These are phyloP conservation scores for Boulengeromyrus knoepffleri DNA, from an alignment of 2,113 vertebrate species.

Conservation along the genomic window DNA sequence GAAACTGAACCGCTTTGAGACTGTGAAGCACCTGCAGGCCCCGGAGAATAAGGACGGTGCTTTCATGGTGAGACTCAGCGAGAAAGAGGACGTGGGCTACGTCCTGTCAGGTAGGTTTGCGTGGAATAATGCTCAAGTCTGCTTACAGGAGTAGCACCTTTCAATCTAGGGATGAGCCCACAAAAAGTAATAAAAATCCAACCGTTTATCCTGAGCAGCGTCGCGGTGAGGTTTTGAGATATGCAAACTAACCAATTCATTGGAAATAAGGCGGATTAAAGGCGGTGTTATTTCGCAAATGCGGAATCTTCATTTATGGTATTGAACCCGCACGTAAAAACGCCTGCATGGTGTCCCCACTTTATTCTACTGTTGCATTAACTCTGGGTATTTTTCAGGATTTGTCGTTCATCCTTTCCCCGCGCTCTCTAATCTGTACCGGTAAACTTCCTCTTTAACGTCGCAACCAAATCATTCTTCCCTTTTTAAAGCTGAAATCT, in stretches of 20 bases:
- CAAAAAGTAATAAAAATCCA: not conserved
- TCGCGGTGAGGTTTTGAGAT: not conserved
- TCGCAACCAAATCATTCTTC: not conserved
- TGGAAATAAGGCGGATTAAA: not conserved
- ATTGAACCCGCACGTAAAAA: not conserved
- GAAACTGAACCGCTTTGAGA: conserved; percentile 60
- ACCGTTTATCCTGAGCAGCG: not conserved
- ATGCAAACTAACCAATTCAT: not conserved
- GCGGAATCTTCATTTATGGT: not conserved
- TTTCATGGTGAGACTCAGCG: conserved; percentile 67
- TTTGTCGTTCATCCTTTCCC: not conserved
- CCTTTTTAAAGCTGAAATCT: not conserved
- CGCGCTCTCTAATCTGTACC: not conserved
- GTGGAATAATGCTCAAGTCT: not conserved
- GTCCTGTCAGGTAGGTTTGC: conserved; percentile 63
- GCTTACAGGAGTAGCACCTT: not conserved
- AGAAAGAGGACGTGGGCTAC: conserved; percentile 51
- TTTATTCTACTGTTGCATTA: not conserved
- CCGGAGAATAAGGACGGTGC: conserved; percentile 43
- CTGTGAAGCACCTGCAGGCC: conserved; percentile 49
- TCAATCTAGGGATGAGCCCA: not conserved
- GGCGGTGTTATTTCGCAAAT: not conserved
- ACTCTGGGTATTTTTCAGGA: not conserved
- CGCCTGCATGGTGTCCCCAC: not conserved
- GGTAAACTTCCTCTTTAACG: not conserved